Evolutionary conservation across 2,113 vertebrate genomes (phyloP), one percentile per base, ranked within the genome.

Genomic region (Apistogramma diplotaenia): DNA sequence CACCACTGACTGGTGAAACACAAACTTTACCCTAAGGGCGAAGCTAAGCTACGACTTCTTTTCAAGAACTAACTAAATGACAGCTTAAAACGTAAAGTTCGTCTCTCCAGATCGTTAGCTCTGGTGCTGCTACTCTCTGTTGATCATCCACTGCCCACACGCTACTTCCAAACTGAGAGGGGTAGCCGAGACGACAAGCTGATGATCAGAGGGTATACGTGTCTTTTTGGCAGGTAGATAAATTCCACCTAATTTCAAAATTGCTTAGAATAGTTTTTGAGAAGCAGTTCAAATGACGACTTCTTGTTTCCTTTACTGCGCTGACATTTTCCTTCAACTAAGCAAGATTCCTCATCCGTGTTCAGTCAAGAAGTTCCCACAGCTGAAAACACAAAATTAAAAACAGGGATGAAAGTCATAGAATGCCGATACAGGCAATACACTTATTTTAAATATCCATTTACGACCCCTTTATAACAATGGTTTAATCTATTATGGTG

Each of bases 81-180:
- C 83, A 82, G 67, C 82, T 89, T 78, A 81, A 88, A 79, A 78
- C 53, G 85, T 53, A 82, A 78, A 78, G 85, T 91, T 90, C 75
- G 72, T 89, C 61, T 85, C 83, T 85, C 80, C 88, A 82, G 83
- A 91, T 65, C 62, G 80, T 83, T 87, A 92, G 83, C 57, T 90
- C 89, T 85, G 84, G 82, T 83, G 89, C 82, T 79, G 83, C 83
- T 90, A 91, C 78, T 91, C 76, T 79, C 88, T 88, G 90, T 85
- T 83, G 90, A 84, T 80, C 84, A 89, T 89, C 88, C 92, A 87
- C 92, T 90, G 87, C 86, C 89, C 83, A 87, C 86, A 91, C 90
- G 91, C 87, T 85, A 93, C 88, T 92, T 93, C 89, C 91, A 92
- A 91, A 93, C 90, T 84, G 79, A 92, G 91, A 80, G 80, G 88